Evolutionary conservation across 2,797 vertebrate species (phyloP), one percentile per base, ranked within the genome.

Genomic region (Phoeniculus purpureus): DNA sequence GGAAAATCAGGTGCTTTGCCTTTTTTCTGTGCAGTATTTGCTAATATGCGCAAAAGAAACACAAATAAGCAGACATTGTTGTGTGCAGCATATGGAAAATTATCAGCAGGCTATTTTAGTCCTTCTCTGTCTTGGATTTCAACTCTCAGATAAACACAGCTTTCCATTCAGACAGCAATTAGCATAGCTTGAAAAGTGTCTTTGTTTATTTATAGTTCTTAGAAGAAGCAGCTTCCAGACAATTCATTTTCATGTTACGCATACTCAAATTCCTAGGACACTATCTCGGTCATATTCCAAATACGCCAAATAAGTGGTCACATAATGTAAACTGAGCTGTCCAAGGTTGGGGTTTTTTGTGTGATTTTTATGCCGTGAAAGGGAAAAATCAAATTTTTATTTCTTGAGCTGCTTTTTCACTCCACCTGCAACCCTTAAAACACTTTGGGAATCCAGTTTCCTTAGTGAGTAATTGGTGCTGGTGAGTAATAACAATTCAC

Each of bases 221-320:
- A 51, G 67, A 80, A 74, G 70, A 55, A 85, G 67, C 31, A 85
- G 22, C 67, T 91, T 68, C 75, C 77, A 85, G 54, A 75, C 67
- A 85, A 89, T 91, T 81, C 20, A 92, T 60, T 91, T 91, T 95
- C 85, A 86, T 82, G 51, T 34, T 90, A 80, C 96, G 86, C 71
- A 32, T 29, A 62, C 62, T 52, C 77, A 86, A 95, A 87, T 79
- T 92, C 45, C 26, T 64, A 71, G 82, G 60, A 51, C 85, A 65
- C 25, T 82, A 60, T 81, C 66, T 91, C 80, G 91, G 86, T 89
- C 62, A 65, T 32, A 92, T 88, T 52, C 83, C 48, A 64, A 87
- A 92, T 92, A 81, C 81, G 76, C 86, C 48, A 81, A 8, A 52
- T 66, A 87, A 85, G 45, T 11, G 31, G 71, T 87, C 76, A 82